phyloP scores from a whole-genome alignment of 1,140 invertebrate species.

The Prorops nasuta region DNA sequence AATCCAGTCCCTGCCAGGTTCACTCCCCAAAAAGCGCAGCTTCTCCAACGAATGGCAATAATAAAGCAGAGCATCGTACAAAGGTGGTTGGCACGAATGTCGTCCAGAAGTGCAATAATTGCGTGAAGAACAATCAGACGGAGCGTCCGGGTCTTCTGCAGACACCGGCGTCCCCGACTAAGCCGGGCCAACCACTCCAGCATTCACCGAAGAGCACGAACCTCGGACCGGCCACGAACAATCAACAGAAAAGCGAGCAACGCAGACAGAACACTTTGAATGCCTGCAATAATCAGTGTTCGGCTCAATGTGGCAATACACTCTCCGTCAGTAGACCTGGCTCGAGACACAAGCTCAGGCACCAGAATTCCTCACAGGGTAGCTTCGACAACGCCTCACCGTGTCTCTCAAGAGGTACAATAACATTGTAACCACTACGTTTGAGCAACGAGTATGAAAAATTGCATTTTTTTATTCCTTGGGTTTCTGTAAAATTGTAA shows the following conservation, averaged over 20 bases:
- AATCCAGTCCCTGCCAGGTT: constrained; percentile 48
- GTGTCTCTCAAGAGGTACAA: constrained; percentile 65
- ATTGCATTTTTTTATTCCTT: too few relatives aligned
- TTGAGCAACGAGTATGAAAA: too few relatives aligned
- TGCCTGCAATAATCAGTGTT: constrained; percentile 56
- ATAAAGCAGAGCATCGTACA: constrained; percentile 35
- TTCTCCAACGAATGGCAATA: constrained; percentile 37
- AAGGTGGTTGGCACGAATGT: constrained; percentile 30
- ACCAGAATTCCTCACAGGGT: constrained; percentile 65
- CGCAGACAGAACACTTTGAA: constrained; percentile 43
- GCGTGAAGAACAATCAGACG: constrained; percentile 50
- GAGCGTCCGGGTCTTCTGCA: constrained; percentile 45
- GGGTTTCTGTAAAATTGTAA: too few relatives aligned
- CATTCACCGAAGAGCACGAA: constrained; percentile 49
- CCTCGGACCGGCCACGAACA: constrained; percentile 35
- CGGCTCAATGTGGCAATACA: constrained; percentile 55
- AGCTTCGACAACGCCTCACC: constrained; percentile 64
- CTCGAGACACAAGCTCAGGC: constrained; percentile 57
- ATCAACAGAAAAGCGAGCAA: constrained; percentile 44
- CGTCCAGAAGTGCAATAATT: constrained; percentile 48
- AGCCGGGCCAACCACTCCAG: constrained; percentile 37
- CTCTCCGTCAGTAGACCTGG: constrained; percentile 52
- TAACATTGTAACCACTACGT: too few relatives aligned
- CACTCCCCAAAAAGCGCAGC: constrained; percentile 39
- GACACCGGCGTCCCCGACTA: constrained; percentile 46